Percentiles rank a stretch among this genome's conserved stretches.
These are phyloP conservation scores for Ptilorrhoa leucosticta DNA, from an alignment of 2,113 vertebrate genomes.

Conservation along the genomic window DNA sequence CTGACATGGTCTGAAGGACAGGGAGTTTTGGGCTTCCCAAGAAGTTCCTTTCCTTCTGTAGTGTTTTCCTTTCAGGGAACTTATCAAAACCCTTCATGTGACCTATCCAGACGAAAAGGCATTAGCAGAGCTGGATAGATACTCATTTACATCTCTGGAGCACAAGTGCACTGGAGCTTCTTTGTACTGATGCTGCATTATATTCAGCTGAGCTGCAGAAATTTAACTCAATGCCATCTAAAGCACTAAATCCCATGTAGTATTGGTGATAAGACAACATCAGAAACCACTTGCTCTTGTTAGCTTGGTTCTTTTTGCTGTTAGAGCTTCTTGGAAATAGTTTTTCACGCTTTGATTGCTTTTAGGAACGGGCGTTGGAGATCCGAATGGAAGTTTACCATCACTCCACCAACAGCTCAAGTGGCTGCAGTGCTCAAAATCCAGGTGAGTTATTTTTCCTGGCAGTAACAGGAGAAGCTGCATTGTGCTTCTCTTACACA, in stretches of 20 bases:
- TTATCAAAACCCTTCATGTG: not conserved
- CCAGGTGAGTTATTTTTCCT: conserved; percentile 72
- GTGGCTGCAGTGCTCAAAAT: conserved; percentile 90
- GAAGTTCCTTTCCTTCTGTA: not conserved
- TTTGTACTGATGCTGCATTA: not conserved
- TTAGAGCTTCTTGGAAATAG: not conserved
- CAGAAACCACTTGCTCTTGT: not conserved
- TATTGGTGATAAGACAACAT: not conserved
- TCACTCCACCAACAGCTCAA: conserved; percentile 85
- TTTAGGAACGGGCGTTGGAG: conserved; percentile 91
- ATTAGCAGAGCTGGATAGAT: not conserved
- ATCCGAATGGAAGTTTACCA: conserved; percentile 94
- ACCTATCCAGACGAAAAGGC: not conserved
- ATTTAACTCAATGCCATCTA: not conserved
- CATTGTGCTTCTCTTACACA: not conserved
- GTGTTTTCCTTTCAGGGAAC: not conserved
- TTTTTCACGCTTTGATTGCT: not conserved
- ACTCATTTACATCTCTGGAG: not conserved
- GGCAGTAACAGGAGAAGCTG: not conserved
- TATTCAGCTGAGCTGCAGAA: not conserved
- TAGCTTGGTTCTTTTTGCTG: not conserved
- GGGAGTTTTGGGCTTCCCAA: not conserved
- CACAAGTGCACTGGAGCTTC: not conserved
- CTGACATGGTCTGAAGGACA: not conserved
- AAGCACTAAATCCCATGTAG: not conserved